Base-by-base conservation (phyloP, 2,797 vertebrate species). In the Syngnathus rostellatus region DNA sequence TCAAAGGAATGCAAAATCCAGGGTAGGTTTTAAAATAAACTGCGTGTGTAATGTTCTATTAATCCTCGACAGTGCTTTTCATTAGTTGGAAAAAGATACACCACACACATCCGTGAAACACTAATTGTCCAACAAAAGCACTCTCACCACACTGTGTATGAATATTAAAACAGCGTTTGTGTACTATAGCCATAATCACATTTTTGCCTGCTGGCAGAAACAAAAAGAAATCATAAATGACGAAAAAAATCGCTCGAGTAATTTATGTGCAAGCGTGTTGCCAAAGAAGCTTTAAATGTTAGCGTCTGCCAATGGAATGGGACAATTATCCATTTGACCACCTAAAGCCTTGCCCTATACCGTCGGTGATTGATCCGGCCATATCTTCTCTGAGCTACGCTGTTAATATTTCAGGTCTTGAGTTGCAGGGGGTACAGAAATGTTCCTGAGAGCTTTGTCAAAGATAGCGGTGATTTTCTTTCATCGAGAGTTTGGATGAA, bases 401-500 rank as follows among this genome's bases (percentile, higher is more conserved):
- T 60, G 25, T 23, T 10, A 57, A 57, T 57, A 37, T 25, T 16
- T 25, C 23, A 55, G 5, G 53, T 55, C 72, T 69, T 53, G 66
- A 71, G 45, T 59, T 41, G 63, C 68, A 55, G 64, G 68, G 58
- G 68, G 57, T 70, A 65, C 63, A 73, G 59, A 72, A 82, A 70
- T 62, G 68, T 75, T 74, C 73, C 75, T 40, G 69, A 75, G 74
- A 79, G 72, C 68, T 68, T 58, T 63, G 59, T 41, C 38, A 61
- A 61, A 61, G 59, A 61, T 64, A 75, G 73, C 62, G 50, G 14
- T 9, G 66, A 79, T 66, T 81, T 73, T 80, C 73, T 65, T 72
- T 73, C 50, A 53, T 80, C 72, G 70, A 64, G 19, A 79, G 80
- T 67, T 62, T 62, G 58, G 66, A 62, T 58, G 43, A 68, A 66